Evolutionary conservation across 2,888 invertebrate genomes (phyloP).

Genomic region (Scaptomyza reducta): DNA sequence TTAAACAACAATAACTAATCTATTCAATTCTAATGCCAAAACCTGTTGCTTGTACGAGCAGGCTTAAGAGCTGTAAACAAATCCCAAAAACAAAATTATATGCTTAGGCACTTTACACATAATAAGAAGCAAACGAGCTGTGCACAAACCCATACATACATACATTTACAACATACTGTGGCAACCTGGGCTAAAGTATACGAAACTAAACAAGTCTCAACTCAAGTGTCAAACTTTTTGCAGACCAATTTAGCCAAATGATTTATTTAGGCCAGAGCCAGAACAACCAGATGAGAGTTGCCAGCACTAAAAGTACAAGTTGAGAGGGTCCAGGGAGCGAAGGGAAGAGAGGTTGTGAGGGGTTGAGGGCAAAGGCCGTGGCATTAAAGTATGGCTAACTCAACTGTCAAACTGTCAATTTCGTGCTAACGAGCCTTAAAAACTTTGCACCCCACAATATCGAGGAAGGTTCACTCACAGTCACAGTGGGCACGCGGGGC

Average conservation of each 20-base stretch:
- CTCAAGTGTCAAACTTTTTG: slow-evolving; percentile 79
- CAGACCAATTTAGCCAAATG: slow-evolving; percentile 80
- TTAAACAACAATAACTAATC: slow-evolving; percentile 4
- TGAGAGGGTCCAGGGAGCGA: not conserved
- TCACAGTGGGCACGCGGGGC: not conserved
- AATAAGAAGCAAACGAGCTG: slow-evolving; percentile 59
- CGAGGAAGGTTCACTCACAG: not conserved
- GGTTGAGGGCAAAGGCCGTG: slow-evolving; percentile 63
- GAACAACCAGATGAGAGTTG: slow-evolving; percentile 17
- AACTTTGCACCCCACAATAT: slow-evolving; percentile 65
- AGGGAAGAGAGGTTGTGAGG: not conserved
- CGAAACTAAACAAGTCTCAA: slow-evolving; percentile 67
- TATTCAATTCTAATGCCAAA: slow-evolving; percentile 11
- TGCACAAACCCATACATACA: slow-evolving; percentile 24
- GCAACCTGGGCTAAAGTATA: slow-evolving; percentile 51
- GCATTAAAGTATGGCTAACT: slow-evolving; percentile 78
- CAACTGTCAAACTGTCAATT: slow-evolving; percentile 82
- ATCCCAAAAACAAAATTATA: slow-evolving; percentile 72
- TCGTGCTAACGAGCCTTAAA: slow-evolving; percentile 79
- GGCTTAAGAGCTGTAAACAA: slow-evolving; percentile 31
- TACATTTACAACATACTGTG: slow-evolving; percentile 10
- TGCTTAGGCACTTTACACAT: slow-evolving; percentile 78
- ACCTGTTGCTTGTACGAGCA: slow-evolving; percentile 57
- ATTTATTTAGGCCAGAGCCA: slow-evolving; percentile 75
- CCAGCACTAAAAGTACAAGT: slow-evolving; percentile 1